These are phyloP conservation scores for Xestia ashworthii DNA, from an alignment of 2,888 invertebrate genomes.

Conservation along the genomic window DNA sequence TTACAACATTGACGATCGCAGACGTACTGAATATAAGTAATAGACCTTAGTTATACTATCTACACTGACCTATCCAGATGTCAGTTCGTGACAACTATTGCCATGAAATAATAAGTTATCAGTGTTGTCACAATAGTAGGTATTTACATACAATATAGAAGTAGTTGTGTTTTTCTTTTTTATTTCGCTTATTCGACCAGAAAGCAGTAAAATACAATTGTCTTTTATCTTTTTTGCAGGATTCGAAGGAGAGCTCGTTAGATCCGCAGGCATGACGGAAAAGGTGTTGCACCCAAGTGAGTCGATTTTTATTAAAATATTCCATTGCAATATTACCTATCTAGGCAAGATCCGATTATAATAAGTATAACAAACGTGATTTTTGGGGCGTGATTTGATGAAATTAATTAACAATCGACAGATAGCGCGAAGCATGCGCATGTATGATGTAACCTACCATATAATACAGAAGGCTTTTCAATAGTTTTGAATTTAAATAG, in stretches of 20 bases:
- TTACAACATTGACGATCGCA: conserved; percentile 32
- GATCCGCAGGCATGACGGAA: conserved; percentile 94
- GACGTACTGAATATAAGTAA: conserved; percentile 11
- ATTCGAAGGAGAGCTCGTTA: conserved; percentile 91
- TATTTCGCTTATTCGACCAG: background rate
- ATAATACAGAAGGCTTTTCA: background rate
- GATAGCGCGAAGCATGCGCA: background rate
- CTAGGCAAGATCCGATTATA: background rate
- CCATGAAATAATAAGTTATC: background rate
- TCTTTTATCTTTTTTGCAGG: conserved; percentile 81
- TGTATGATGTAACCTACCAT: background rate
- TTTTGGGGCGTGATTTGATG: background rate
- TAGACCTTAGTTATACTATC: conserved; percentile 8
- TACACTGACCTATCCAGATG: conserved; percentile 1
- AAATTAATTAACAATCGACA: background rate
- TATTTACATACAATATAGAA: background rate
- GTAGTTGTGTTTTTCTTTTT: background rate
- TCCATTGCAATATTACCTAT: background rate
- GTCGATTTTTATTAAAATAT: conserved; percentile 77
- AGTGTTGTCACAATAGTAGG: background rate
- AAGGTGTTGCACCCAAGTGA: conserved; percentile 95
- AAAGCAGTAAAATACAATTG: background rate
- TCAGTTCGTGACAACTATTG: background rate
- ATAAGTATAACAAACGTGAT: conserved; percentile 1
- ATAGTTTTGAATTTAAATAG: background rate